Percentiles rank a stretch among this genome's conserved stretches.
Evolutionary conservation across 2,888 invertebrate species (phyloP).

Genomic region (Ophion ellenae): DNA sequence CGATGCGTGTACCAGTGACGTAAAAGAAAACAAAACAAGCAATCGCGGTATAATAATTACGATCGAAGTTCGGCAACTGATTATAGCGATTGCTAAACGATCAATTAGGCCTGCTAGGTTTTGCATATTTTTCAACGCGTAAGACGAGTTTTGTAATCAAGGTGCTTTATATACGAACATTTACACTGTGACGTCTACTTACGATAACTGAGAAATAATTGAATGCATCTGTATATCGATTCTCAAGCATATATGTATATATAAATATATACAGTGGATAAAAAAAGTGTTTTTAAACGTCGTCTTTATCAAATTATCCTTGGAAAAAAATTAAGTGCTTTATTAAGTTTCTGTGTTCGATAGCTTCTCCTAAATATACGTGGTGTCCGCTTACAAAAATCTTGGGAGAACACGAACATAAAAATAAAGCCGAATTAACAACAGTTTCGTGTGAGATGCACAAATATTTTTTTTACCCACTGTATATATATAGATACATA

Average conservation of each 20-base stretch:
- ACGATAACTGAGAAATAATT: constrained; percentile 63
- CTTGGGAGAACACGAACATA: no score
- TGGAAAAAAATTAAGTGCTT: no score
- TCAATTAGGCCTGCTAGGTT: constrained; percentile 68
- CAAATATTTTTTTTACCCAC: no score
- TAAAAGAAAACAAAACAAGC: constrained; percentile 7
- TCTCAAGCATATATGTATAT: constrained; percentile 72
- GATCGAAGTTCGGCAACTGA: constrained; percentile 45
- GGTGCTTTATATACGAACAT: constrained; percentile 77
- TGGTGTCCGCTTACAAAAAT: no score
- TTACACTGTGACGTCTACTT: constrained; percentile 69
- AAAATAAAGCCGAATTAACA: no score
- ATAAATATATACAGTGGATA: constrained; percentile 54
- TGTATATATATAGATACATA: no score
- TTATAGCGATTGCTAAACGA: constrained; percentile 44
- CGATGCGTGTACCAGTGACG: constrained; percentile 42
- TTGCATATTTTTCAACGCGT: constrained; percentile 75
- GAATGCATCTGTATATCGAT: constrained; percentile 74
- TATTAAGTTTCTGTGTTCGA: no score
- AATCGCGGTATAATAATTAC: constrained; percentile 25
- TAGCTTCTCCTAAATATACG: no score
- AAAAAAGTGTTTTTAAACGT: no score
- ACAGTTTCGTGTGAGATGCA: no score
- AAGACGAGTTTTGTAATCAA: constrained; percentile 75
- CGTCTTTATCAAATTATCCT: no score